phyloP scores from a whole-genome alignment of 1,140 invertebrate genomes.

The Drosophila repletoides region DNA sequence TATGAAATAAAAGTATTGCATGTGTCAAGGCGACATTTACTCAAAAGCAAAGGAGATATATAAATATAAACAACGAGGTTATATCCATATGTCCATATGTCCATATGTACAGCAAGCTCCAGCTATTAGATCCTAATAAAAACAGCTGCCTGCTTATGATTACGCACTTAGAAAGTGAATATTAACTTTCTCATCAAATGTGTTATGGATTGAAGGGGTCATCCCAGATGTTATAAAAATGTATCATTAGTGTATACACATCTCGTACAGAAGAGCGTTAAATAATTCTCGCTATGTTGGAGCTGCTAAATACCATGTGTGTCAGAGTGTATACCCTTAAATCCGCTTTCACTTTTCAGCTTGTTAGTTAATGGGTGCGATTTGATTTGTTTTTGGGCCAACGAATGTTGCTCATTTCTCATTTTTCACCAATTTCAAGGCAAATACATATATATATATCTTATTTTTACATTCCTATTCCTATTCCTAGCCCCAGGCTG shows the following conservation, averaged over 20 bases:
- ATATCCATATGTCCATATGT: no score
- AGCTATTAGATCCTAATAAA: no score
- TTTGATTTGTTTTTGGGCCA: slow-evolving; percentile 31
- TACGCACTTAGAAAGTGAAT: no score
- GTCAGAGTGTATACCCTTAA: slow-evolving; percentile 7
- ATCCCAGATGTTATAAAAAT: no score
- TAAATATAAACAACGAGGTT: background rate
- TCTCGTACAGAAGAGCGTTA: no score
- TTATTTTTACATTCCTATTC: background rate
- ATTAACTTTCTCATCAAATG: no score
- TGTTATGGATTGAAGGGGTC: no score
- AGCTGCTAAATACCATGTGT: no score
- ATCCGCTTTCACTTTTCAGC: slow-evolving; percentile 6
- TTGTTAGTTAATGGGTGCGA: slow-evolving; percentile 19
- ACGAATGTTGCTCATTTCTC: slow-evolving; percentile 49
- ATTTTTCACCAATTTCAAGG: slow-evolving; percentile 53
- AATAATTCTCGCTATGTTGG: background rate
- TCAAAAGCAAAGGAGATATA: background rate
- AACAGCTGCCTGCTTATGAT: no score
- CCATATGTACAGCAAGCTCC: no score
- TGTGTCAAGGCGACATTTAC: slow-evolving; percentile 46
- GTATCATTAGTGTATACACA: no score
- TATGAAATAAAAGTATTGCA: slow-evolving; percentile 49
- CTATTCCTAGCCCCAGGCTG: slow-evolving; percentile 11
- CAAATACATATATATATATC: slow-evolving; percentile 3